Evolutionary conservation across 2,797 vertebrate genomes (phyloP), one percentile per base, ranked within the genome.

Genomic region (Margarornis squamiger): DNA sequence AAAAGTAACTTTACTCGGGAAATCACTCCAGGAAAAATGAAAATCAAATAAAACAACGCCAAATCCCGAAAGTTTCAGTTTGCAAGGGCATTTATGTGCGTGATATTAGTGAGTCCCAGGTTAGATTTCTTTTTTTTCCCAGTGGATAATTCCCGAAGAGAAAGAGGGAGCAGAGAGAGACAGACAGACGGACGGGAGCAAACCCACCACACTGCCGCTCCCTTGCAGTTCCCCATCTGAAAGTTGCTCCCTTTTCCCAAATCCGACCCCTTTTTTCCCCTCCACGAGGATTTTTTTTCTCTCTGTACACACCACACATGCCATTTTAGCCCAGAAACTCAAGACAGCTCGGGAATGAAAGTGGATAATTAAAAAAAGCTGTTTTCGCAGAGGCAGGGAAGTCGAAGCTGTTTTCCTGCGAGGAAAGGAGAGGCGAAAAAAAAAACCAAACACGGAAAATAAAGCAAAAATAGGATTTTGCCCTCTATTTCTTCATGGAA

Each of bases 351-450:
- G 74, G 85, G 80, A 93, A 88, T 81, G 94, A 61, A 80, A 79
- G 81, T 39, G 81, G 94, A 75, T 93, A 93, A 94, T 95, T 95
- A 85, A 81, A 93, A 96, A 95, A 96, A 90, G 62, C 81, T 95
- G 94, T 7, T 12, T 11, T 85, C 48, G 55, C 79, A 39, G 91
- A 88, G 93, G 32, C 76, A 58, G 92, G 83, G 92, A 94, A 85
- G 96, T 93, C 39, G 48, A 80, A 54, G 66, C 86, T 13, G 90
- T 71, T 51, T 54, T 71, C 39, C 86, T 41, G 85, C n/a, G 45
- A 75, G 68, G 21, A 55, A 30, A 24, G 12, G 17, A 3, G 4
- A 41, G 9, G 45, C 11, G 20, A 10, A 45, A 45, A 21, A 45
- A 45, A 45, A 7, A n/a, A 34, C 14, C 13, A 16, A 20, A 26